Evolutionary conservation across 2,113 vertebrate genomes (phyloP).

Genomic region (Ageneiosus marmoratus): DNA sequence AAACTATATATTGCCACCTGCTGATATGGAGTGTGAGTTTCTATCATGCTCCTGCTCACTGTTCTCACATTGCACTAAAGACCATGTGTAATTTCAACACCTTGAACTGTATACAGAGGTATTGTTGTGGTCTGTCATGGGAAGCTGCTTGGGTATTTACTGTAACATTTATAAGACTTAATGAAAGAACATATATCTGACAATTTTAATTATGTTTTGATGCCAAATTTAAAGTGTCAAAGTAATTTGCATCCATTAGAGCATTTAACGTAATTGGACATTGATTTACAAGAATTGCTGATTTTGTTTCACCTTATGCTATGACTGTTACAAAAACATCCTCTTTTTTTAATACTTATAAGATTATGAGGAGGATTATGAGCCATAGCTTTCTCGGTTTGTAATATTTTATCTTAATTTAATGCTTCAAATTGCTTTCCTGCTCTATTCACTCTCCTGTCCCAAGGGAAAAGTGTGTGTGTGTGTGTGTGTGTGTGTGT

Average conservation of each 20-base stretch:
- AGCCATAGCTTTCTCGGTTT: conserved; percentile 5
- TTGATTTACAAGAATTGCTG: background rate
- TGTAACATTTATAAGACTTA: background rate
- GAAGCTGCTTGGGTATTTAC: background rate
- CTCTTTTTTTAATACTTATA: background rate
- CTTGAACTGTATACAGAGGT: background rate
- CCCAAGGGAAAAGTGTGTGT: conserved; percentile 2
- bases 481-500: conserved; percentile 2
- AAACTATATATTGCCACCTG: background rate
- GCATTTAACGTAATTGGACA: background rate
- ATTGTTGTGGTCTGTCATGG: background rate
- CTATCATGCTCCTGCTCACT: background rate
- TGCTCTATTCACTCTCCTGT: background rate
- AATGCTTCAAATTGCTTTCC: conserved; percentile 23
- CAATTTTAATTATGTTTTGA: background rate
- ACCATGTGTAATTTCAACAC: background rate
- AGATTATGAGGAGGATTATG: background rate
- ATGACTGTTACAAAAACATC: background rate
- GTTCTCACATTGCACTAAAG: background rate
- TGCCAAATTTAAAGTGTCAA: background rate
- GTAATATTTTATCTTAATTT: conserved; percentile 15
- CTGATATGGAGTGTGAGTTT: background rate
- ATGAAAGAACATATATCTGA: background rate
- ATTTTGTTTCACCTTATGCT: background rate
- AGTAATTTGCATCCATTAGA: background rate